phyloP scores from a whole-genome alignment of 37 sponge, comb jelly and placozoan species.

The Crambe crambe region DNA sequence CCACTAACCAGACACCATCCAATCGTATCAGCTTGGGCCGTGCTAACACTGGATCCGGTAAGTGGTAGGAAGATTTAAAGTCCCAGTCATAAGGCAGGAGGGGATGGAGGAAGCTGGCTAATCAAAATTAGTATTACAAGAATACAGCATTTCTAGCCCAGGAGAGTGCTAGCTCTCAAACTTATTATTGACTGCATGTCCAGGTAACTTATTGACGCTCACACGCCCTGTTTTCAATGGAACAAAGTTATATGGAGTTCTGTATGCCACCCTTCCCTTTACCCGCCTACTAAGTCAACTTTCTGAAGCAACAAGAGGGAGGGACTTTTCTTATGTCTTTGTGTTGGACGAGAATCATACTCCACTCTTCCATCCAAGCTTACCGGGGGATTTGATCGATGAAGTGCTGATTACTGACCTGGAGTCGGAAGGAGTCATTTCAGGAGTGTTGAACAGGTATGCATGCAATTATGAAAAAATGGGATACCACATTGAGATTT shows the following conservation, averaged over 20 bases:
- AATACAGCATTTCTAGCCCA: too few relatives aligned
- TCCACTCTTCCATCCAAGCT: constrained; percentile 29
- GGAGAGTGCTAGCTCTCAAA: too few relatives aligned
- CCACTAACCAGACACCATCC: not conserved
- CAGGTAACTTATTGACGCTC: constrained; percentile 7
- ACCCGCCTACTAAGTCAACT: constrained; percentile 3
- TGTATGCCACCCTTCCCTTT: constrained; percentile 34
- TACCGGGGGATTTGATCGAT: not conserved
- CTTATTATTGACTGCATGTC: too few relatives aligned
- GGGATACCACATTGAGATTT: not conserved
- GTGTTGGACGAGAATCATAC: not conserved
- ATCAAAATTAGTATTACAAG: too few relatives aligned
- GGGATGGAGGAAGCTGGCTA: too few relatives aligned
- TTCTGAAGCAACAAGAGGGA: not conserved
- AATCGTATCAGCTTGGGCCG: not conserved
- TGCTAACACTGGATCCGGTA: not conserved
- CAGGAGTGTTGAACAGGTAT: constrained; percentile 7
- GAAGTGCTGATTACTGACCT: not conserved
- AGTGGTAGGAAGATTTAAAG: too few relatives aligned
- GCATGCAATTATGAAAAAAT: constrained; percentile 48
- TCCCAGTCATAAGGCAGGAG: too few relatives aligned
- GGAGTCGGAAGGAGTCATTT: constrained; percentile 17
- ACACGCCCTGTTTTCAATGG: constrained; percentile 11
- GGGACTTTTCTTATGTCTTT: constrained; percentile 25
- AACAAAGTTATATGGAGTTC: constrained; percentile 8